These are phyloP conservation scores for Macrotrachela quadricornifera DNA, from an alignment of 1,140 invertebrate genomes.

Conservation along the genomic window DNA sequence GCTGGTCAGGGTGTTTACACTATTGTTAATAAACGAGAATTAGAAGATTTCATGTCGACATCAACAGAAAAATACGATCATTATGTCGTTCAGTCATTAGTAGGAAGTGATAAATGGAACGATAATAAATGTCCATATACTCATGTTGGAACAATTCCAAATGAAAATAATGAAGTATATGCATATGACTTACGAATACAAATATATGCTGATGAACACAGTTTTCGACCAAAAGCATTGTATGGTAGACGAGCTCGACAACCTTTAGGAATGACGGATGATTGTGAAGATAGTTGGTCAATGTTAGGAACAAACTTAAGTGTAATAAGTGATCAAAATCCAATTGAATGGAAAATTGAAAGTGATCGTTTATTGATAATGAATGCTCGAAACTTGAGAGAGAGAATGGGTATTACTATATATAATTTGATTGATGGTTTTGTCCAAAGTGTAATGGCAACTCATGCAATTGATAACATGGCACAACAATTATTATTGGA, in stretches of 20 bases:
- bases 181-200: background rate
- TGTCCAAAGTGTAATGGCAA: background rate
- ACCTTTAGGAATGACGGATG: background rate
- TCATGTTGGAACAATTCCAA: background rate
- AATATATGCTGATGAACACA: background rate
- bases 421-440: background rate
- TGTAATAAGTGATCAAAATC: background rate
- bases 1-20: constrained; percentile 3
- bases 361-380: background rate
- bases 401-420: background rate
- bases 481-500: background rate
- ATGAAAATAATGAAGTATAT: background rate
- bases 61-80: background rate
- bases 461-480: background rate
- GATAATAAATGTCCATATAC: background rate
- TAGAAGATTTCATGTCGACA: background rate
- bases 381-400: background rate
- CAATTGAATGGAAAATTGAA: background rate
- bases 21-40: constrained; percentile 1
- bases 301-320: constrained; percentile 4
- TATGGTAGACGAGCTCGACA: background rate
- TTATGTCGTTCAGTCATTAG: constrained; percentile 1
- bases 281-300: background rate
- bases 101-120: constrained; percentile 4
- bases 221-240: background rate